Evolutionary conservation across 92 coral and sea anemone species (phyloP).

Genomic region (Galaxea fascicularis): DNA sequence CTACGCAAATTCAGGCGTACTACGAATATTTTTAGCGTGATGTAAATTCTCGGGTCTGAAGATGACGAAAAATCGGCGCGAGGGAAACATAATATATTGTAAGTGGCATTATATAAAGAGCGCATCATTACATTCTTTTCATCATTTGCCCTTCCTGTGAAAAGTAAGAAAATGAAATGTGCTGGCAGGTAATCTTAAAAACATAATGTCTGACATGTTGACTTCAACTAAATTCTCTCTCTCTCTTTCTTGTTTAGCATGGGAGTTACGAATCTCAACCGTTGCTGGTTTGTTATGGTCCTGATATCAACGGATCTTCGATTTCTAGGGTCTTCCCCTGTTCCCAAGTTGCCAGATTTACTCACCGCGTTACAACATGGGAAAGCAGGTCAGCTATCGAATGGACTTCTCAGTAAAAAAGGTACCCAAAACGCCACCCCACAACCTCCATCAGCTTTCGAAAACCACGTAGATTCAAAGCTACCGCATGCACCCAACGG

Average conservation of each 20-base stretch:
- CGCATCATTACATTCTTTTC: neutral
- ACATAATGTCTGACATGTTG: neutral
- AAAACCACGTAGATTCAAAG: neutral
- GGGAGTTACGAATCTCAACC: neutral
- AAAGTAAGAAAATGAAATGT: neutral
- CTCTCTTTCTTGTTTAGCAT: neutral
- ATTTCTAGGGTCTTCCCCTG: conserved; percentile 7
- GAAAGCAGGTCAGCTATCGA: conserved; percentile 6
- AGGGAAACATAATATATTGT: neutral
- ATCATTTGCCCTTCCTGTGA: neutral
- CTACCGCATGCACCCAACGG: neutral
- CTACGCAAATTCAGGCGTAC: neutral
- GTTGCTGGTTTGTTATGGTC: neutral
- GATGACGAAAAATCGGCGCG: neutral
- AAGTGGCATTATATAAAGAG: neutral
- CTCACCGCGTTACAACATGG: neutral
- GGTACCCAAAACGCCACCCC: neutral
- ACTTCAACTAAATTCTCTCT: neutral
- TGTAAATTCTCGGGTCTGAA: neutral
- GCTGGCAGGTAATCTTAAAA: neutral
- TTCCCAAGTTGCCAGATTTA: conserved; percentile 6
- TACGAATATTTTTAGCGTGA: neutral
- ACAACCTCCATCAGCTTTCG: neutral
- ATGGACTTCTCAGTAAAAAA: neutral
- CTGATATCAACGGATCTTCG: conserved; percentile 15